Percentiles rank a stretch among this genome's conserved stretches.
phyloP scores from a whole-genome alignment of 1,140 invertebrate species.

The Phthorimaea operculella region DNA sequence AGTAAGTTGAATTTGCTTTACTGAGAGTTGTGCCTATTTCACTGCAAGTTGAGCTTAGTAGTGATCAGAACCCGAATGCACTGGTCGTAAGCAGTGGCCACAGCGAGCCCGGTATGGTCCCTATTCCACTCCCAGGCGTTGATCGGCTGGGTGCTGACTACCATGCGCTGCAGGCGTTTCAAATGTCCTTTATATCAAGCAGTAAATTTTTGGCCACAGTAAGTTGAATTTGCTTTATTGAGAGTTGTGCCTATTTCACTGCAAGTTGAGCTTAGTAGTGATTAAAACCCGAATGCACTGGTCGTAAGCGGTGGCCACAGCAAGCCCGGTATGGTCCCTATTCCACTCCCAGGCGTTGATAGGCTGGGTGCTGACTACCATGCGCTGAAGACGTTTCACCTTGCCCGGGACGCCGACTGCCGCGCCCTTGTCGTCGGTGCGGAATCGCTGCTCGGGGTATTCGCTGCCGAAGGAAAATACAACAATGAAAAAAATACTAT shows the following conservation, averaged over 20 bases:
- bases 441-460: slow-evolving; percentile 82
- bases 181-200: no score
- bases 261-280: no score
- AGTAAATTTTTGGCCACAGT: no score
- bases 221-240: no score
- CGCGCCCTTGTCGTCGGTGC: slow-evolving; percentile 75
- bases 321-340: no score
- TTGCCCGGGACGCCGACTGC: slow-evolving; percentile 81
- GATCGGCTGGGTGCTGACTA: no score
- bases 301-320: no score
- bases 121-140: slow-evolving; percentile 95
- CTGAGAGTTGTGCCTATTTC: slow-evolving; percentile 72
- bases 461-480: slow-evolving; percentile 70
- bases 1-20: slow-evolving; percentile 73
- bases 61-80: slow-evolving; percentile 87
- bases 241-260: no score
- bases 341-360: slow-evolving; percentile 85
- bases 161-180: slow-evolving; percentile 73
- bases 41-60: slow-evolving; percentile 85
- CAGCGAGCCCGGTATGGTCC: slow-evolving; percentile 88
- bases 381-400: slow-evolving; percentile 80
- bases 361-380: slow-evolving; percentile 81
- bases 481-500: background rate
- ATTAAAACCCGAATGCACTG: no score
- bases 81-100: slow-evolving; percentile 72